These are phyloP conservation scores for Laticauda colubrina DNA, from an alignment of 2,113 vertebrate genomes.

Conservation along the genomic window DNA sequence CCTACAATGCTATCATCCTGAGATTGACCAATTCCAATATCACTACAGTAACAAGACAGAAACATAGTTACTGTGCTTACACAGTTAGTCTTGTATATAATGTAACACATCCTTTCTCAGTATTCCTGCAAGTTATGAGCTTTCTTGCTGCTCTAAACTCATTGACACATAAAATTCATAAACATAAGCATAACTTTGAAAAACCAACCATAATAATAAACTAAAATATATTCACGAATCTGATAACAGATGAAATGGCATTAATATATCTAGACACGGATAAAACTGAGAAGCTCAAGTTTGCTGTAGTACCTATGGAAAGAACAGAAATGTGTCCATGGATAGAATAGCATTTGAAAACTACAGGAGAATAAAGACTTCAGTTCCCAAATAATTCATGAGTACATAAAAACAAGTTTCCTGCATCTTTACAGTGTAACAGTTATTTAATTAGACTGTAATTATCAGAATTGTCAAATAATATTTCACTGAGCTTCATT, in stretches of 20 bases:
- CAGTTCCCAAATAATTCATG: background rate
- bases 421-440: background rate
- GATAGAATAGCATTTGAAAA: background rate
- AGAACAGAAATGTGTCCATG: background rate
- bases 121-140: background rate
- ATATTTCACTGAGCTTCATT: background rate
- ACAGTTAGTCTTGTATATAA: background rate
- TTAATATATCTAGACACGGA: background rate
- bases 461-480: background rate
- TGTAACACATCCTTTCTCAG: too few relatives aligned
- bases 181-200: background rate
- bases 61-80: background rate
- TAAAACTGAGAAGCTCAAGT: background rate
- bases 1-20: constrained; percentile 98
- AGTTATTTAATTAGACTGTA: background rate
- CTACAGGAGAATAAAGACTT: background rate
- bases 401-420: background rate
- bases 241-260: background rate
- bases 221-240: background rate
- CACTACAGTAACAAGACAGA: constrained; percentile 68
- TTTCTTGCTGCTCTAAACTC: background rate
- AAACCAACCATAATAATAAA: background rate
- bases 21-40: constrained; percentile 95
- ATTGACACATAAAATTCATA: background rate
- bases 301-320: background rate